Evolutionary conservation across 2,888 invertebrate genomes (phyloP).

Genomic region (Pammene aurita): DNA sequence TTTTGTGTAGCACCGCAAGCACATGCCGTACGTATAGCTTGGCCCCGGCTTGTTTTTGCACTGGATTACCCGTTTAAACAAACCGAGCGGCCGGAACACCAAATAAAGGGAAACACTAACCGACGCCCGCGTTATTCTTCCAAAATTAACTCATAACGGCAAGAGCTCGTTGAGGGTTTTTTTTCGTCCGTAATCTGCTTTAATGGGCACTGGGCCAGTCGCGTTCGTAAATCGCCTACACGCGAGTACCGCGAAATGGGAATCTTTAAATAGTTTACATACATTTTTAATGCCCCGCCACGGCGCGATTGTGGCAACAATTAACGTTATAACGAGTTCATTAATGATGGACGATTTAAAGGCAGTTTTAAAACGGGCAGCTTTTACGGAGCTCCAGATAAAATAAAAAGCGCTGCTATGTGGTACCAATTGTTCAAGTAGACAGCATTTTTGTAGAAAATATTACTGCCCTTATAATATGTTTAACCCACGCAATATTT

Average conservation of each 20-base stretch:
- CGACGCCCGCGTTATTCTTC: conserved; percentile 78
- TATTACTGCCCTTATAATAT: not conserved
- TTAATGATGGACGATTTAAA: conserved; percentile 62
- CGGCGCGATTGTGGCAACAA: conserved; percentile 74
- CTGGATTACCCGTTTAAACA: conserved; percentile 79
- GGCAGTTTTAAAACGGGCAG: conserved; percentile 50
- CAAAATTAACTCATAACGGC: conserved; percentile 83
- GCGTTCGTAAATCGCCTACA: conserved; percentile 77
- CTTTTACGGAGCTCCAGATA: conserved; percentile 49
- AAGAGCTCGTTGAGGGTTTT: conserved; percentile 74
- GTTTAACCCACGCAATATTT: not conserved
- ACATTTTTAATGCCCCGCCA: conserved; percentile 77
- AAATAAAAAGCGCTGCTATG: conserved; percentile 40
- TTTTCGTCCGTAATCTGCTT: conserved; percentile 78
- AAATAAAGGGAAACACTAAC: conserved; percentile 80
- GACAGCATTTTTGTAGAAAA: conserved; percentile 7
- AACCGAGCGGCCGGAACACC: conserved; percentile 74
- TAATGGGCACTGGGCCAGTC: conserved; percentile 81
- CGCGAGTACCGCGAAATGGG: conserved; percentile 75
- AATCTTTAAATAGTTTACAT: conserved; percentile 80
- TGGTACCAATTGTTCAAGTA: conserved; percentile 21
- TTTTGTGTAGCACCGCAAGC: conserved; percentile 62
- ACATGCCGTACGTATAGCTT: conserved; percentile 60
- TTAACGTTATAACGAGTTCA: conserved; percentile 78
- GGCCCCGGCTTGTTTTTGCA: conserved; percentile 69